Conservation (phyloP, 2,888 invertebrate species). For the Subacronicta megacephala region DNA sequence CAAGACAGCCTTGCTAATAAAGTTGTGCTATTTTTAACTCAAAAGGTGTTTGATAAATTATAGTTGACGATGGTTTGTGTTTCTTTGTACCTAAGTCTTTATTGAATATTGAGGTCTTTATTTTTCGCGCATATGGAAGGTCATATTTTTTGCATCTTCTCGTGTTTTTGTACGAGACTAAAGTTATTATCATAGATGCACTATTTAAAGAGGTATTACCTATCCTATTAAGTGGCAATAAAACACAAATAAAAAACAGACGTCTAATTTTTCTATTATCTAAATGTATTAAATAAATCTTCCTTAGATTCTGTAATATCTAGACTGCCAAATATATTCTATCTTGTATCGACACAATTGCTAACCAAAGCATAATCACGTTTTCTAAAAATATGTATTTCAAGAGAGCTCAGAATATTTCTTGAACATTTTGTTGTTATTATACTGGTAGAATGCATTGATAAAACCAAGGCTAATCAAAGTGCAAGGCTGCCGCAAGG, state of each 20-base stretch:
- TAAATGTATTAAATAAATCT: not conserved
- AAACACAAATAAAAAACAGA: not conserved
- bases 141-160: too few species aligned
- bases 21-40: constrained; percentile 31
- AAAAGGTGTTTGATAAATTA: constrained; percentile 26
- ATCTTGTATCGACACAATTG: constrained; percentile 2
- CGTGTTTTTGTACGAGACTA: too few species aligned
- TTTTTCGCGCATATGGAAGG: constrained; percentile 12
- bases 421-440: constrained; percentile 19
- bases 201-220: constrained; percentile 2
- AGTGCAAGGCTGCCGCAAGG: constrained; percentile 57
- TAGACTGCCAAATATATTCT: not conserved
- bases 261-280: not conserved
- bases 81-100: constrained; percentile 36
- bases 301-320: not conserved
- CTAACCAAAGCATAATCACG: constrained; percentile 34
- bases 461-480: constrained; percentile 56
- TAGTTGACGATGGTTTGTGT: constrained; percentile 15
- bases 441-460: constrained; percentile 53
- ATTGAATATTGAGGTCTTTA: constrained; percentile 7
- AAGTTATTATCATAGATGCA: too few species aligned
- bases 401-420: constrained; percentile 18
- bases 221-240: constrained; percentile 1
- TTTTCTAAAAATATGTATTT: constrained; percentile 28
- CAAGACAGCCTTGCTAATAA: constrained; percentile 31